Conservation (phyloP, 2,888 invertebrate species). For the Brachyptera putata region DNA sequence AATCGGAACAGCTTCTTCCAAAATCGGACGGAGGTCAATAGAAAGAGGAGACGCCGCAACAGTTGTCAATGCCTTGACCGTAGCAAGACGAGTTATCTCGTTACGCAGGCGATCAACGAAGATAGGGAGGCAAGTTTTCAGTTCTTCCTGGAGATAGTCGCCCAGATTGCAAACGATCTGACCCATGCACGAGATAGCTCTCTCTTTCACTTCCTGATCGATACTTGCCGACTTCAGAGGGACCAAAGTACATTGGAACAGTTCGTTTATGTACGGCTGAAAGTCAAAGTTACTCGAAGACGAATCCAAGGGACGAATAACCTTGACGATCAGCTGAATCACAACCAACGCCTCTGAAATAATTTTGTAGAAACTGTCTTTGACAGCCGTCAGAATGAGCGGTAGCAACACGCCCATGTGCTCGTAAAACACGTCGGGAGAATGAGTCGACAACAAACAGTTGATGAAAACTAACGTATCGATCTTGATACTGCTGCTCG, state of each 20-base stretch:
- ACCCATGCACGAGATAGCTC: slow-evolving; percentile 95
- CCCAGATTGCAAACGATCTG: slow-evolving; percentile 91
- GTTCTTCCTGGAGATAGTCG: slow-evolving; percentile 70
- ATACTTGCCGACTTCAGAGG: slow-evolving; percentile 92
- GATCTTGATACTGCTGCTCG: slow-evolving; percentile 96
- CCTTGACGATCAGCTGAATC: slow-evolving; percentile 89
- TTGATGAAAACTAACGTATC: slow-evolving; percentile 91
- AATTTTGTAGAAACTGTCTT: slow-evolving; percentile 97
- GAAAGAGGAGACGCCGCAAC: slow-evolving; percentile 86
- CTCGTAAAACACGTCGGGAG: slow-evolving; percentile 71
- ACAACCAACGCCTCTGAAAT: slow-evolving; percentile 94
- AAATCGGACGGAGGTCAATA: slow-evolving; percentile 76
- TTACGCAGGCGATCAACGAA: slow-evolving; percentile 92
- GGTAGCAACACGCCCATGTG: slow-evolving; percentile 76
- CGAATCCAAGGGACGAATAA: slow-evolving; percentile 78
- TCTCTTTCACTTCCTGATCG: slow-evolving; percentile 98
- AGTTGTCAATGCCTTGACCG: slow-evolving; percentile 93
- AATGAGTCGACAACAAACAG: slow-evolving; percentile 75
- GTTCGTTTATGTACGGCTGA: slow-evolving; percentile 68
- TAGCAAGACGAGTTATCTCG: slow-evolving; percentile 94
- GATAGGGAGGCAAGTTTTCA: slow-evolving; percentile 84
- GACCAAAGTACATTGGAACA: slow-evolving; percentile 80
- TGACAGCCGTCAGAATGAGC: slow-evolving; percentile 82
- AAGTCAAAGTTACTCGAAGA: slow-evolving; percentile 62
- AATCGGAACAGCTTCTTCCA: slow-evolving; percentile 86